These are phyloP conservation scores for Cryptosula pallasiana DNA, from an alignment of 2,888 invertebrate genomes.

Conservation along the genomic window DNA sequence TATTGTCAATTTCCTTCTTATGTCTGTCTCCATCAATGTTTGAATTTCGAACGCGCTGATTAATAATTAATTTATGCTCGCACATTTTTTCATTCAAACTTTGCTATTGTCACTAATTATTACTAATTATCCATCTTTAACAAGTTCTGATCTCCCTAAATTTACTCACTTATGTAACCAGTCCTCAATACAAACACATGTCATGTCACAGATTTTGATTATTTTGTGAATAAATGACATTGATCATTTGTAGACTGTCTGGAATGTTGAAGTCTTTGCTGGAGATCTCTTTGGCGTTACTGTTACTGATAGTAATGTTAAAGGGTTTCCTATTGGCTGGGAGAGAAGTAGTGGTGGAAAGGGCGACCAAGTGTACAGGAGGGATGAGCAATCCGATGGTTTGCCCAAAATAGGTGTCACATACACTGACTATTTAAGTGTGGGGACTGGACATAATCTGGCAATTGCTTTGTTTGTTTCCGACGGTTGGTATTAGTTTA, in stretches of 20 bases:
- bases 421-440: background rate
- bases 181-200: too few species aligned
- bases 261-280: conserved; percentile 3
- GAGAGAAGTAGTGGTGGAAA: background rate
- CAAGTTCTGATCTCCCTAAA: too few species aligned
- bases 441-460: background rate
- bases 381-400: background rate
- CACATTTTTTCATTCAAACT: too few species aligned
- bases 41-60: too few species aligned
- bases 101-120: too few species aligned
- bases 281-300: background rate
- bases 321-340: conserved; percentile 16
- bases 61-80: too few species aligned
- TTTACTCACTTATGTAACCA: too few species aligned
- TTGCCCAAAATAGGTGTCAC: background rate
- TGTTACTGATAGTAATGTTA: background rate
- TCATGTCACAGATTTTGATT: too few species aligned
- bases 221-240: too few species aligned
- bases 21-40: too few species aligned
- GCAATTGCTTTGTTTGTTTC: conserved; percentile 1
- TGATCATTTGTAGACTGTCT: conserved; percentile 7
- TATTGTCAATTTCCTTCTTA: too few species aligned
- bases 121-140: too few species aligned
- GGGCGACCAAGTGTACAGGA: background rate
- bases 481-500: conserved; percentile 1